phyloP scores from a whole-genome alignment of 2,797 vertebrate species.

The Thunnus albacares region DNA sequence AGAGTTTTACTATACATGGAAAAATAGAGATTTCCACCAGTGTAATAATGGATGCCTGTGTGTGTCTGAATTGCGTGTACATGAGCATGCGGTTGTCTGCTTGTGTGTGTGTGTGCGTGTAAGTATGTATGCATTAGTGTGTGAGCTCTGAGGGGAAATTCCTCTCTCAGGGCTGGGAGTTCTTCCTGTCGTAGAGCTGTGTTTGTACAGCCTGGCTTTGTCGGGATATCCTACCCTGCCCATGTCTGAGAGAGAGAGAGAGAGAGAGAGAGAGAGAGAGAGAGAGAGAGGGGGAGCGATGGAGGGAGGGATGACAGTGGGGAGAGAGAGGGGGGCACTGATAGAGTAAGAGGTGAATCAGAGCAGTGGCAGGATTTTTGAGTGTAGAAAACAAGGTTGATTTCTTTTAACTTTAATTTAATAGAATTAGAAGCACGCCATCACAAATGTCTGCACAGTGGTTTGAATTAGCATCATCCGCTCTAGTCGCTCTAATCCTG shows the following conservation, averaged over 20 bases:
- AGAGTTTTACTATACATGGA: conserved; percentile 21
- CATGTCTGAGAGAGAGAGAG: conserved; percentile 76
- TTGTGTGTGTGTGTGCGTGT: conserved; percentile 14
- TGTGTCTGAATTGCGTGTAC: conserved; percentile 40
- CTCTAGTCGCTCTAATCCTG: conserved; percentile 56
- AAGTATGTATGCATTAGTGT: conserved; percentile 61
- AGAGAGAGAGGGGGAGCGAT: conserved; percentile 24
- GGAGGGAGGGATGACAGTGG: conserved; percentile 38
- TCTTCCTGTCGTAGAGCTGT: conserved; percentile 88
- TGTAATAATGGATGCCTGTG: conserved; percentile 36
- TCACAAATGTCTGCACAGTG: conserved; percentile 37
- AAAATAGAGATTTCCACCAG: conserved; percentile 45
- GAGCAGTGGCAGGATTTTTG: conserved; percentile 29
- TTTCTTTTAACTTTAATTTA: conserved; percentile 42
- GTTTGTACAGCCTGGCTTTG: conserved; percentile 89
- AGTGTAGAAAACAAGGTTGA: conserved; percentile 36
- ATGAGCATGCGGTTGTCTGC: not conserved
- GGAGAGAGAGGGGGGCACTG: conserved; percentile 35
- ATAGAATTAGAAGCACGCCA: conserved; percentile 39
- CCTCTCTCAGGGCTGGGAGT: conserved; percentile 87
- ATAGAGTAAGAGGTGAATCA: conserved; percentile 12
- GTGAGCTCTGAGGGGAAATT: conserved; percentile 83
- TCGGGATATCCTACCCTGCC: conserved; percentile 89
- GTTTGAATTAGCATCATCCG: conserved; percentile 43
- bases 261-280: conserved; percentile 28